A percentile compares a stretch with the other conserved stretches of the same genome.
phyloP scores from a whole-genome alignment of 2,797 vertebrate genomes.

The Sorex maritimensis region DNA sequence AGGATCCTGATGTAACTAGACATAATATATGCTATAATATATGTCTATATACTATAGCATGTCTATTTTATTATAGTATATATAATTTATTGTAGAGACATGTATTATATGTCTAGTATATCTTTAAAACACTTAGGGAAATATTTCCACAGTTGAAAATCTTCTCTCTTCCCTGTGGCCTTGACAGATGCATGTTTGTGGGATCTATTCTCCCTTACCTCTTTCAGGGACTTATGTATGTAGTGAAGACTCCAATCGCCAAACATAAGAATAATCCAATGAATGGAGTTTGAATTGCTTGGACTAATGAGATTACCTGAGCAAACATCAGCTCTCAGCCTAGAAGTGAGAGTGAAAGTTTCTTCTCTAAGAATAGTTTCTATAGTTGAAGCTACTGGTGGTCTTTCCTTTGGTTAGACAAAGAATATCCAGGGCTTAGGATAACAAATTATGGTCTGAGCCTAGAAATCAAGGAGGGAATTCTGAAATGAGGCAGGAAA shows the following conservation, averaged over 20 bases:
- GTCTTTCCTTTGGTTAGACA: not conserved
- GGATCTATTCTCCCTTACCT: not conserved
- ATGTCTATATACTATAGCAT: too few species aligned
- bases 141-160: not conserved
- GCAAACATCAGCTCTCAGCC: fast-evolving
- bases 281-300: not conserved
- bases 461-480: not conserved
- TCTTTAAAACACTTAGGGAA: not conserved
- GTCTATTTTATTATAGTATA: too few species aligned
- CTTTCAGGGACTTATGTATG: not conserved
- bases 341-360: not conserved
- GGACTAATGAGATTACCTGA: not conserved
- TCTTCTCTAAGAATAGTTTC: not conserved
- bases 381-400: not conserved
- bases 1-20: too few species aligned
- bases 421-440: not conserved
- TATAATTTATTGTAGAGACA: too few species aligned
- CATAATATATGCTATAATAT: too few species aligned
- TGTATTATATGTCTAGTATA: too few species aligned
- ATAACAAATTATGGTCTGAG: not conserved
- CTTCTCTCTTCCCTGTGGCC: not conserved
- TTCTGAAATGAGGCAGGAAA: not conserved
- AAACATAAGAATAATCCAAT: fast-evolving
- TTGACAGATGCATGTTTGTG: not conserved
- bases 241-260: not conserved